Evolutionary conservation across 2,797 vertebrate species (phyloP).

Genomic region (Clarias platycephalus): DNA sequence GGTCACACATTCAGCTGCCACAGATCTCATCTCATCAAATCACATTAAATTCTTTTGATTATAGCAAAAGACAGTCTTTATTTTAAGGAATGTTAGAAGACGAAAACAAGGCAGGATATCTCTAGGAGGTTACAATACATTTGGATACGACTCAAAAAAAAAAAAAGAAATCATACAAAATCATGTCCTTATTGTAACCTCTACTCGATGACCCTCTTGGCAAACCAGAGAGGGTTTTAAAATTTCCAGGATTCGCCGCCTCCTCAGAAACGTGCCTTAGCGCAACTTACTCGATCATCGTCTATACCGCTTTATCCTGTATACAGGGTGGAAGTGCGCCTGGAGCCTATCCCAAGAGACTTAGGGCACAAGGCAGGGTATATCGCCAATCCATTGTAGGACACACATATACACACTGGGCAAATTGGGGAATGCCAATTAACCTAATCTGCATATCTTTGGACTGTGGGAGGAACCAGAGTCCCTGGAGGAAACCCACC

Average conservation of each 20-base stretch:
- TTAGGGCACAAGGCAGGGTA: too few relatives aligned
- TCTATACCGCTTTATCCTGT: too few relatives aligned
- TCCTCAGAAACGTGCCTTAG: not conserved
- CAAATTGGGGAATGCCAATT: too few relatives aligned
- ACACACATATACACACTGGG: too few relatives aligned
- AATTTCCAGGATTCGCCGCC: not conserved
- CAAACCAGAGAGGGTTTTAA: not conserved
- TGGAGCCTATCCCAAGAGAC: too few relatives aligned
- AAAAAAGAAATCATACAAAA: not conserved
- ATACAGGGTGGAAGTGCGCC: too few relatives aligned
- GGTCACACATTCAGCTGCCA: constrained; percentile 29
- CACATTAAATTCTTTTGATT: not conserved
- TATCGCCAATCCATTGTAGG: too few relatives aligned
- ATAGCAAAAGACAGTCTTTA: not conserved
- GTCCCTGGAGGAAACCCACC: too few relatives aligned
- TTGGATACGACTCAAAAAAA: not conserved
- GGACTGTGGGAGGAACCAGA: too few relatives aligned
- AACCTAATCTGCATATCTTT: too few relatives aligned
- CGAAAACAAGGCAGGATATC: not conserved
- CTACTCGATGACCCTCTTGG: not conserved
- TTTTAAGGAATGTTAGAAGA: not conserved
- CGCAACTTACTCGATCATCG: too few relatives aligned
- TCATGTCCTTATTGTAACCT: not conserved
- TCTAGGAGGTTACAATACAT: not conserved
- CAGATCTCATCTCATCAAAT: constrained; percentile 44